These are phyloP conservation scores for Hyles lineata DNA, from an alignment of 2,888 invertebrate genomes.

Conservation along the genomic window DNA sequence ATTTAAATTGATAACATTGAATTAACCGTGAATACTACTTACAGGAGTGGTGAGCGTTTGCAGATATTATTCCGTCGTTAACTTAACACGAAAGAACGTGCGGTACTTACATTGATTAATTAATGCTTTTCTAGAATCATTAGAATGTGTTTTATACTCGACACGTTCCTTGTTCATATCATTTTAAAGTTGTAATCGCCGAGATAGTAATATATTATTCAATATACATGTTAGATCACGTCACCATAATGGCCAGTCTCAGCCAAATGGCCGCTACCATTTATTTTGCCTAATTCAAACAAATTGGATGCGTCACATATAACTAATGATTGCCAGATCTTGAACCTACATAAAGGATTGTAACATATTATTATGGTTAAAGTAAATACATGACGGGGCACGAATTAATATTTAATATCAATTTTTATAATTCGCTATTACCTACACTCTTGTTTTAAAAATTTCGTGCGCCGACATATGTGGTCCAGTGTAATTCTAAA, in stretches of 20 bases:
- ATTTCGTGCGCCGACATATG: not conserved
- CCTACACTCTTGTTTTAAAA: not conserved
- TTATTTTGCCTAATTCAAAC: too few species aligned
- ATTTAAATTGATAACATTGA: slow-evolving; percentile 23
- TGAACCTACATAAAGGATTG: not conserved
- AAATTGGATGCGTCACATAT: not conserved
- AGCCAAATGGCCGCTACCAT: too few species aligned
- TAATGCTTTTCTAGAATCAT: too few species aligned
- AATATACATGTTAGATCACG: not conserved
- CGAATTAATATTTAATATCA: not conserved
- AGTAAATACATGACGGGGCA: not conserved
- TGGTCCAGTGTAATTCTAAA: not conserved
- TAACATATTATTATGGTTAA: not conserved
- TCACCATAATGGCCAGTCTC: not conserved
- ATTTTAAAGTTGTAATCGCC: too few species aligned
- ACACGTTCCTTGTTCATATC: too few species aligned
- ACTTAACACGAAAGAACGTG: not conserved
- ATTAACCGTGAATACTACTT: slow-evolving; percentile 9
- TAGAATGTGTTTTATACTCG: too few species aligned
- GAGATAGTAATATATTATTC: not conserved
- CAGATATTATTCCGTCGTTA: not conserved
- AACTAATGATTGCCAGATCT: not conserved
- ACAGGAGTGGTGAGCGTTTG: slow-evolving; percentile 8
- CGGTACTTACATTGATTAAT: too few species aligned
- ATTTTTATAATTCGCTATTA: not conserved